Base-by-base conservation (phyloP, 2,797 vertebrate species). In the Clarias fuscus region DNA sequence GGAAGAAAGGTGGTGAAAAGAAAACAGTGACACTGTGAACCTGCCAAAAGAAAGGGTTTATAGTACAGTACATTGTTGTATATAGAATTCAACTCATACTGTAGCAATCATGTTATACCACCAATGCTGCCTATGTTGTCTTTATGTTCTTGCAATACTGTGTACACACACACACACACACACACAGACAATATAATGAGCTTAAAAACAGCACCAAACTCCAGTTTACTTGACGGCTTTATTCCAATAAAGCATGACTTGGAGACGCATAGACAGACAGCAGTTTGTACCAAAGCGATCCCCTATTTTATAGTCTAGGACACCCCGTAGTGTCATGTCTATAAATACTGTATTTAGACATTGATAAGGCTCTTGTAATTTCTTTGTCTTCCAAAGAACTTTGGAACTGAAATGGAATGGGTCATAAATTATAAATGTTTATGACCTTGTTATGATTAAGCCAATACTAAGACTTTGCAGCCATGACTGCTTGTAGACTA, bases 1-100 rank as follows among this genome's bases (percentile, higher is more conserved):
- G 71, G 64, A 87, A 43, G 86, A 40, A 15, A 75, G 43, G 53
- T 56, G 82, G 83, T 48, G 11, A 24, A 61, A 0, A 70, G 30
- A 83, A 90, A 88, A 88, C 86, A 76, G 85, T 89, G 88, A 87
- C 85, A 83, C 87, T 62, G 89, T 90, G 89, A 67, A 93, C 94
- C 94, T 96, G 90, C 83, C 43, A 27, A 85, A 59, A 87, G 75
- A 84, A 37, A 87, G n/a, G 64, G 58, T 13, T 53, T 53, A 53
- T 53, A 53, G 48, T 53, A 53, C 48, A 3, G 48, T 53, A 43
- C 40, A 7, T 5, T 43, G 7, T 7, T 43, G 40, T 53, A 53
- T 53, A 13, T 53, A 53, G 48, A 11, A 53, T 53, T 11, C 0
- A 53, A 53, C 48, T 53, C 48, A 48, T 43, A 43, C 40, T 43